Evolutionary conservation across 1,140 invertebrate genomes (phyloP).

Genomic region (Aethina tumida): DNA sequence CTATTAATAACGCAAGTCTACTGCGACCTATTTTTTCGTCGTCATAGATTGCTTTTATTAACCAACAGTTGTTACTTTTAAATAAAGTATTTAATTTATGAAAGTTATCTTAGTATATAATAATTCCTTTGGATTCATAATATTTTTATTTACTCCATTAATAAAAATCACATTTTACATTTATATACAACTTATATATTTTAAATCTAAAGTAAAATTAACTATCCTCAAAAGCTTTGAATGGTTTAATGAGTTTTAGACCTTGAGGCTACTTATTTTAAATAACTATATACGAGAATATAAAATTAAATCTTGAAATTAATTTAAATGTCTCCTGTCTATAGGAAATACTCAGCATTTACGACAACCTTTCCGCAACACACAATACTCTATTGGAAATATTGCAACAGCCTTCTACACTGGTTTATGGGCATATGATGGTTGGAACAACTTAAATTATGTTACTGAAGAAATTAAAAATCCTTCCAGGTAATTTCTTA

Average conservation of each 20-base stretch:
- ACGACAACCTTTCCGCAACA: conserved; percentile 72
- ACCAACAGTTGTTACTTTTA: too few relatives aligned
- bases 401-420: conserved; percentile 95
- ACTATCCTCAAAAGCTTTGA: too few relatives aligned
- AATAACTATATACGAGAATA: neutral
- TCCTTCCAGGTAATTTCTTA: conserved; percentile 81
- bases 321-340: conserved; percentile 11
- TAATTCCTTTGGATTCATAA: too few relatives aligned
- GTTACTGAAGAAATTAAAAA: conserved; percentile 99
- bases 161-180: neutral
- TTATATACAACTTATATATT: too few relatives aligned
- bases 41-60: too few relatives aligned
- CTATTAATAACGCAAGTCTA: too few relatives aligned
- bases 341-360: conserved; percentile 82
- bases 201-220: too few relatives aligned
- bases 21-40: too few relatives aligned
- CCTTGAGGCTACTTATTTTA: too few relatives aligned
- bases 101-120: too few relatives aligned
- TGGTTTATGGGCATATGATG: conserved; percentile 97
- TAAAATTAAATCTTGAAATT: conserved; percentile 1
- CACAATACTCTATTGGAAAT: conserved; percentile 67
- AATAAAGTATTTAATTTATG: too few relatives aligned
- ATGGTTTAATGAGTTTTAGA: too few relatives aligned
- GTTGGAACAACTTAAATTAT: conserved; percentile 98
- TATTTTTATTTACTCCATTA: neutral